These are phyloP conservation scores for Crossaster papposus DNA, from an alignment of 53 echinoderm and acorn worm species.

Conservation along the genomic window DNA sequence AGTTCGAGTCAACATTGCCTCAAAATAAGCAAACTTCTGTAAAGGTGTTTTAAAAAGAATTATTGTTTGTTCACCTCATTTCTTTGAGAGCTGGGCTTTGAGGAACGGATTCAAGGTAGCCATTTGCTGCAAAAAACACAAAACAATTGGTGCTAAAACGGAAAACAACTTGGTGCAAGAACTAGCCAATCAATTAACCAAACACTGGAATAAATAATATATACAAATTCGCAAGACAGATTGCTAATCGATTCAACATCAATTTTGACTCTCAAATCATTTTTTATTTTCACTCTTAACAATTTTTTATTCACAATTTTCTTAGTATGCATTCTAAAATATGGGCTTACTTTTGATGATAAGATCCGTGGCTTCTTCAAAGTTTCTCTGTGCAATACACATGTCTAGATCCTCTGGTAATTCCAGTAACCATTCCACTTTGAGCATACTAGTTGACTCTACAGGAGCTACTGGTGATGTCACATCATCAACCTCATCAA, in stretches of 20 bases:
- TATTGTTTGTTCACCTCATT: conserved; percentile 69
- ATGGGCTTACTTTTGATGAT: conserved; percentile 81
- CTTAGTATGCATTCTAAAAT: no score
- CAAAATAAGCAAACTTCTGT: no score
- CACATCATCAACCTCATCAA: conserved; percentile 71
- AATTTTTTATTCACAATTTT: background rate
- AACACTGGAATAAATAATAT: no score
- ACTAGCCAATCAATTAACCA: no score
- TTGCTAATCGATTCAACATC: no score
- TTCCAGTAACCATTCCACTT: conserved; percentile 85
- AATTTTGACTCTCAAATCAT: no score
- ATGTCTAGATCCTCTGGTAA: conserved; percentile 85
- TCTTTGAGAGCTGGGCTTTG: conserved; percentile 89
- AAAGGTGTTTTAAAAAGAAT: background rate
- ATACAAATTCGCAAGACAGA: no score
- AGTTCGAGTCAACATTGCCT: background rate
- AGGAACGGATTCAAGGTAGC: conserved; percentile 80
- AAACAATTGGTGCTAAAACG: background rate
- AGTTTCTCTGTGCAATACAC: conserved; percentile 89
- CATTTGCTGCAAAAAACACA: conserved; percentile 75
- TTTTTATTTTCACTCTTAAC: background rate
- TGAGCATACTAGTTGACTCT: conserved; percentile 47
- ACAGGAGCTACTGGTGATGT: conserved; percentile 24
- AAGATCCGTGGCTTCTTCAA: conserved; percentile 94
- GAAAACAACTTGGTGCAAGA: background rate